Evolutionary conservation across 2,888 invertebrate species (phyloP).

Genomic region (Mythimna lalbum): DNA sequence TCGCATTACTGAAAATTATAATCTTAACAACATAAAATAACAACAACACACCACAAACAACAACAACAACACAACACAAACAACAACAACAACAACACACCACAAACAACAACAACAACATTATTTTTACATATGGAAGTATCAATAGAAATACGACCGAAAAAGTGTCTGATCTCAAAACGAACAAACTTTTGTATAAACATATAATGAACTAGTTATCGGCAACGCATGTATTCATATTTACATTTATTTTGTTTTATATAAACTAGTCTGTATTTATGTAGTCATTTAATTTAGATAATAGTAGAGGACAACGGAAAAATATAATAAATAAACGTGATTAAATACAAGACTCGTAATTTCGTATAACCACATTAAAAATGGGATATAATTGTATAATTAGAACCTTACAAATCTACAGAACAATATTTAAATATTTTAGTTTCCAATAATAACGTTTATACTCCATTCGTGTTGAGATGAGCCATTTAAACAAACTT

Average conservation of each 20-base stretch:
- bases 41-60: too few species aligned
- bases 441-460: not conserved
- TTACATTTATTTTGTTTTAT: slow-evolving; percentile 25
- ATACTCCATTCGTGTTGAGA: too few species aligned
- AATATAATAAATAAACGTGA: too few species aligned
- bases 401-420: not conserved
- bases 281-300: slow-evolving; percentile 28
- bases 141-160: slow-evolving; percentile 47
- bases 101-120: too few species aligned
- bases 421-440: not conserved
- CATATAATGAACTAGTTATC: slow-evolving; percentile 42
- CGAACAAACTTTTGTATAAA: slow-evolving; percentile 73
- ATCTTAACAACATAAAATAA: too few species aligned
- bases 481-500: too few species aligned
- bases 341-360: not conserved
- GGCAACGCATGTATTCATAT: slow-evolving; percentile 52
- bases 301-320: not conserved
- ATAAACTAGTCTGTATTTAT: slow-evolving; percentile 39
- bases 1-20: too few species aligned
- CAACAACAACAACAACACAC: too few species aligned
- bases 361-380: too few species aligned
- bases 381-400: not conserved
- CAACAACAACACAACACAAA: too few species aligned
- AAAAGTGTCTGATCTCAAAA: slow-evolving; percentile 76
- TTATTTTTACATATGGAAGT: too few species aligned